Percentiles rank a stretch among this genome's conserved stretches.
phyloP scores from a whole-genome alignment of 35 echinoderm and acorn worm species.

The Ptychodera flava region DNA sequence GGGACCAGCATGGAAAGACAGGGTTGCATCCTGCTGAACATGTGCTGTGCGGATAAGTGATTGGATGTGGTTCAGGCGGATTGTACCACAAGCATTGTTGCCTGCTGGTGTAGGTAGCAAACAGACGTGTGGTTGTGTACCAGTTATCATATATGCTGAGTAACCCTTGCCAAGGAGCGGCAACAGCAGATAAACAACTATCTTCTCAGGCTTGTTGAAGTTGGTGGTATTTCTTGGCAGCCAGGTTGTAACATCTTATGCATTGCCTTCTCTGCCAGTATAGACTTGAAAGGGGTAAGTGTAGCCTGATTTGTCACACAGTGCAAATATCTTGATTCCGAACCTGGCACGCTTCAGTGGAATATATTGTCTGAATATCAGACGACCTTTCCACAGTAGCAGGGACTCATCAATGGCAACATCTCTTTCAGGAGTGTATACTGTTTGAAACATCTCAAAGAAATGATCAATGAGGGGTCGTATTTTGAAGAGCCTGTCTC shows the following conservation, averaged over 20 bases:
- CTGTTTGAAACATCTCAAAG: not conserved
- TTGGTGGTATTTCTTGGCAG: conserved; percentile 7
- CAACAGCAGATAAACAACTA: conserved; percentile 17
- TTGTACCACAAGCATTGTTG: conserved; percentile 15
- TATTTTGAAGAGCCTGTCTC: conserved; percentile 10
- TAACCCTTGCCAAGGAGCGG: not conserved
- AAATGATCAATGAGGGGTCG: not conserved
- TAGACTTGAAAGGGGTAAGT: conserved; percentile 27
- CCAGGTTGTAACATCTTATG: not conserved
- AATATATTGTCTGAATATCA: conserved; percentile 39
- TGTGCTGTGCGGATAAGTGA: not conserved
- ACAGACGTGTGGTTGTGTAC: conserved; percentile 19
- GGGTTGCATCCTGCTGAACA: conserved; percentile 15
- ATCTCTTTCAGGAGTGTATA: conserved; percentile 11
- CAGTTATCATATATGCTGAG: conserved; percentile 23
- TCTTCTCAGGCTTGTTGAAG: too few species aligned
- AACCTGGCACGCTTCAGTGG: conserved; percentile 14
- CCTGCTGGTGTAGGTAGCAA: conserved; percentile 12
- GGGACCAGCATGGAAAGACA: conserved; percentile 29
- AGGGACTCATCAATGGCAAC: conserved; percentile 33
- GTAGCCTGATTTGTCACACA: conserved; percentile 15
- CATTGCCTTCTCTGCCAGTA: conserved; percentile 6
- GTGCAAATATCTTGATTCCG: conserved; percentile 31
- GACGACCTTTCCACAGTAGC: conserved; percentile 23
- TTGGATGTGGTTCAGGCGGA: conserved; percentile 2